A percentile compares a stretch with the other conserved stretches of the same genome.
phyloP scores from a whole-genome alignment of 2,113 vertebrate species.

The Lasiurus cinereus region DNA sequence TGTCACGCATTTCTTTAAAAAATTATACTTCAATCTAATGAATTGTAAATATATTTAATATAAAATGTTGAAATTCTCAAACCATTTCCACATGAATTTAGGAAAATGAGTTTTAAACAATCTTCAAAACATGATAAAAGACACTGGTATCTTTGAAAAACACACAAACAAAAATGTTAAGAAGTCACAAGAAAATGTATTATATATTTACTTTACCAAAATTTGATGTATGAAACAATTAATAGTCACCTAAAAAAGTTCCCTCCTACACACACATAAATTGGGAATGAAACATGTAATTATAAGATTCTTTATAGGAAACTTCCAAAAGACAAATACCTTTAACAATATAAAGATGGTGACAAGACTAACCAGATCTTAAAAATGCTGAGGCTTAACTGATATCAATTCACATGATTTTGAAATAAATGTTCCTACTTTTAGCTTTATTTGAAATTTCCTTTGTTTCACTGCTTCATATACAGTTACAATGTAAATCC shows the following conservation, averaged over 20 bases:
- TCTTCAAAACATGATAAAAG: slow-evolving; percentile 75
- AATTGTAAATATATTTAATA: slow-evolving; percentile 85
- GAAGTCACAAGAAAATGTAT: slow-evolving; percentile 72
- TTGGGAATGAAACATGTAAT: slow-evolving; percentile 67
- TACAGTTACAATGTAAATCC: slow-evolving; percentile 62
- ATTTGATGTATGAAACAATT: slow-evolving; percentile 74
- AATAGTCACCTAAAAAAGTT: slow-evolving; percentile 67
- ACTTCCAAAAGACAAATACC: slow-evolving; percentile 54
- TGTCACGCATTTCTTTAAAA: slow-evolving; percentile 55
- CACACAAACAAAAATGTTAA: slow-evolving; percentile 75
- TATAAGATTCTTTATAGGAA: slow-evolving; percentile 60
- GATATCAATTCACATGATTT: slow-evolving; percentile 60
- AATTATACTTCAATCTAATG: slow-evolving; percentile 68
- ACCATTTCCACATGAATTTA: slow-evolving; percentile 79
- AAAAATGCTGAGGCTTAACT: slow-evolving; percentile 36
- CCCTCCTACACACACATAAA: slow-evolving; percentile 53
- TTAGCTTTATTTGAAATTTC: slow-evolving; percentile 60
- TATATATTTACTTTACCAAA: slow-evolving; percentile 70
- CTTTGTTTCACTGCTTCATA: slow-evolving; percentile 66
- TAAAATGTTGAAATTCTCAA: slow-evolving; percentile 81
- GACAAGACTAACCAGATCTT: slow-evolving; percentile 53
- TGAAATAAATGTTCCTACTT: slow-evolving; percentile 48
- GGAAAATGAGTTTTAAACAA: slow-evolving; percentile 74
- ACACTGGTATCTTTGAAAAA: slow-evolving; percentile 77
- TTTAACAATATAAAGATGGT: slow-evolving; percentile 68